Base-by-base conservation (phyloP, 2,888 invertebrate species). In the Seira sanloemensis region DNA sequence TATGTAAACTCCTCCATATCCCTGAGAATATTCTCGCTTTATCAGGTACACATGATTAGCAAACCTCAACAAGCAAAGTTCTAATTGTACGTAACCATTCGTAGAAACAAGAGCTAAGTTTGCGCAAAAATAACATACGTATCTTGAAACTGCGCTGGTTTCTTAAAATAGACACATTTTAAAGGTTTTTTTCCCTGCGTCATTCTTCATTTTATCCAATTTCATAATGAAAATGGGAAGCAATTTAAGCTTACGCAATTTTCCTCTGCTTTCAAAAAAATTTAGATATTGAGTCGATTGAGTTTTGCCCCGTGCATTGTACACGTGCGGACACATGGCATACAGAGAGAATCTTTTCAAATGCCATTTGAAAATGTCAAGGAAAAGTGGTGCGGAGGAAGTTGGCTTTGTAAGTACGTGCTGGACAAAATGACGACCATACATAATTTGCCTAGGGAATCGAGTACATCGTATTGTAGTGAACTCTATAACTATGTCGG, bases 31-130 rank as follows among this genome's bases (percentile, higher is more conserved):
- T 62, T 62, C 21, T 23, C 21, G 16, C 23, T 19, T 62, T 62
- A 21, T 62, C 62, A 62, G 7, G 62, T 62, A 62, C n/a, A n/a
- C n/a, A n/a, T n/a, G 62, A 62, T 62, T 62, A 62, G 16, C 62
- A 62, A 62, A 62, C 62, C 62, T 62, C 19, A 62, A 62, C 62
- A 19, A 62, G 62, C n/a, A 62, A 62, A 23, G 19, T 62, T 62
- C 19, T 21, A 62, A 62, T 62, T 62, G 12, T 23, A 62, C 12
- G 62, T 62, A 62, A 62, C 21, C 21, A 62, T 62, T n/a, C 9
- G 21, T 7, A 62, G 62, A 62, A 21, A 62, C 19, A 62, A 62
- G 21, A 19, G 19, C 23, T 62, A 62, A 62, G 62, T 62, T 62
- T 62, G 62, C 62, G 23, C 62, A 21, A 62, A 62, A 62, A 23